Percentiles rank a stretch among this genome's conserved stretches.
Evolutionary conservation across 2,888 invertebrate species (phyloP).

Genomic region (Homarus gammarus): DNA sequence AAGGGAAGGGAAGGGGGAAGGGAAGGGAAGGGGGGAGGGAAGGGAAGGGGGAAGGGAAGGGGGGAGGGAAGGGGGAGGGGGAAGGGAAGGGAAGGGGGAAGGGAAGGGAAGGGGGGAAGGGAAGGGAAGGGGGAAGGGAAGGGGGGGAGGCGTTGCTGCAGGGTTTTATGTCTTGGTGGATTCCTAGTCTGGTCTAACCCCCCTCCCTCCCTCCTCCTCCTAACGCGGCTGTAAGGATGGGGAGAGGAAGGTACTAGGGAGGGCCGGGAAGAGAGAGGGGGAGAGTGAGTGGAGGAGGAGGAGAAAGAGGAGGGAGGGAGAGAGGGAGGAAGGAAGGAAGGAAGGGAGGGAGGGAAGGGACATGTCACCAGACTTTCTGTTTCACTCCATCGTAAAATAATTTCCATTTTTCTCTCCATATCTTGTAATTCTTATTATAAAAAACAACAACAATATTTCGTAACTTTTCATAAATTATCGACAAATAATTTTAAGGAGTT

Average conservation of each 20-base stretch:
- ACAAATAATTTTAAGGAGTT: no score
- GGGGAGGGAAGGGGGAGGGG: slow-evolving; percentile 16
- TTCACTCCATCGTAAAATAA: slow-evolving; percentile 5
- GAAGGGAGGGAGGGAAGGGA: neutral
- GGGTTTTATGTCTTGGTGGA: slow-evolving; percentile 58
- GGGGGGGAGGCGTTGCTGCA: neutral
- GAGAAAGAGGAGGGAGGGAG: neutral
- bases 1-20: neutral
- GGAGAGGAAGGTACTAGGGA: neutral
- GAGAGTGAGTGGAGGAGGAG: neutral
- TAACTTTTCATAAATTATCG: no score
- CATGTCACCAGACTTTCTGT: slow-evolving; percentile 39
- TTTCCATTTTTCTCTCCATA: slow-evolving; percentile 3
- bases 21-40: neutral
- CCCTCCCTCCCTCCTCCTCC: slow-evolving; percentile 9
- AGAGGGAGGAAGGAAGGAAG: neutral
- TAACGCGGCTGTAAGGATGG: no score
- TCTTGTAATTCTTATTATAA: neutral
- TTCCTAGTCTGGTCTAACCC: slow-evolving; percentile 19
- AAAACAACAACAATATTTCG: neutral
- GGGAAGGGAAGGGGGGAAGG: neutral
- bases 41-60: neutral
- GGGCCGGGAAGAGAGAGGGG: neutral
- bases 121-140: neutral
- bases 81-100: neutral